Evolutionary conservation across 2,888 invertebrate species (phyloP), one percentile per base, ranked within the genome.

Genomic region (Philaethria dido): DNA sequence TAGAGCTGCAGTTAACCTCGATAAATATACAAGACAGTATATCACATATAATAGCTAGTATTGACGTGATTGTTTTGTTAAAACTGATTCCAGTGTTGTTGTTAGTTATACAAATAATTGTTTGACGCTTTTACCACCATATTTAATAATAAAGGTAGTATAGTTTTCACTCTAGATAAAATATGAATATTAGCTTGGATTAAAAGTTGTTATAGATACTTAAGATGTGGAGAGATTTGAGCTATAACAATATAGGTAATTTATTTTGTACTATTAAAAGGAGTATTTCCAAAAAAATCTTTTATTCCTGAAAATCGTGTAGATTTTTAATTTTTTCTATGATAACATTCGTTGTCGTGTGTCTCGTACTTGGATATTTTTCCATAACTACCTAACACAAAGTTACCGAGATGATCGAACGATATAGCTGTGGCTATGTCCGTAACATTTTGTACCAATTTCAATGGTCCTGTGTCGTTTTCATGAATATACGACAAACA

Each of bases 341-440:
- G 71, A 70, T 80, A 79, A 69, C 88, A 88, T 39, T 82, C 75
- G 47, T 79, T 79, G 74, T 83, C 85, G 67, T 81, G 78, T 22
- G 62, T 59, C 4, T 66, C 50, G 68, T 89, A 91, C 71, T 85
- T 86, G 0, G 87, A 48, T 57, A 89, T 72, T 77, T 85, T 86
- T 1, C 85, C 87, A 52, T 73, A 75, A 20, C 81, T 74, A 4
- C 89, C 89, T 6, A 91, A 75, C 33, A 85, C 75, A 64, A 90
- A 85, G 68, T 85, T 79, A 1, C 87, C 89, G 42, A 71, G 67
- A 18, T 75, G 68, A 70, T 90, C 86, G 74, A 91, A 89, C 13
- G 89, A 86, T 73, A 90, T 80, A 14, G 90, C 83, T 33, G 88
- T 87, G 20, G 85, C 78, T 67, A 82, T 84, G 14, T 77, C 81